A percentile compares a stretch with the other conserved stretches of the same genome.
Conservation (phyloP, 2,797 vertebrate genomes). For the Vultur gryphus region DNA sequence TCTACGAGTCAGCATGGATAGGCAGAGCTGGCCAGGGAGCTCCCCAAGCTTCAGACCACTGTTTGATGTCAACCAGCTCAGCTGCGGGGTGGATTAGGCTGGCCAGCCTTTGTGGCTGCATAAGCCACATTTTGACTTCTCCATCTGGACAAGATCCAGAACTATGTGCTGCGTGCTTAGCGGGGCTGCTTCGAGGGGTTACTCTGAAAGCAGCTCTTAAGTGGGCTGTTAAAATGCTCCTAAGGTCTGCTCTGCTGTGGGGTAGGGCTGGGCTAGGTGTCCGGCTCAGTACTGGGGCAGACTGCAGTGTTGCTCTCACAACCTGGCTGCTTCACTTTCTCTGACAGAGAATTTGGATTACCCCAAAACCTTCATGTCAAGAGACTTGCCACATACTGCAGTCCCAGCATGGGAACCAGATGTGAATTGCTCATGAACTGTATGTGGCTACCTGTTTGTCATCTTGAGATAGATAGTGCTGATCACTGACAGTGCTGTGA, state of each 20-base stretch:
- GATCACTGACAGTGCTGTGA: background rate
- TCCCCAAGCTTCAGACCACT: background rate
- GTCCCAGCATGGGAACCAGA: background rate
- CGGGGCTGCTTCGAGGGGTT: background rate
- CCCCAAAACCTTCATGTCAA: background rate
- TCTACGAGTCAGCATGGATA: background rate
- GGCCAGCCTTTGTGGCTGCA: accelerated
- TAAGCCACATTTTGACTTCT: background rate
- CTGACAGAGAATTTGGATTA: background rate
- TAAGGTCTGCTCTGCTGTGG: background rate
- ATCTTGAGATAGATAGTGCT: background rate
- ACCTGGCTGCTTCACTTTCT: background rate
- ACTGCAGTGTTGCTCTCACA: background rate
- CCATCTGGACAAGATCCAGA: background rate
- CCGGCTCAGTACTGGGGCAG: accelerated
- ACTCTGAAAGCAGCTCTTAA: background rate
- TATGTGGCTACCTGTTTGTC: background rate
- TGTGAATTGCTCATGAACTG: background rate
- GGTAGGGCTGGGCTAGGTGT: background rate
- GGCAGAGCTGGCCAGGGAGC: background rate
- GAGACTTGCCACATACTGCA: background rate
- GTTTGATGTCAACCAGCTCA: background rate
- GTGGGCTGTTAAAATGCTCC: background rate
- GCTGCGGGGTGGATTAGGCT: background rate
- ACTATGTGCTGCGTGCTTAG: background rate